These are phyloP conservation scores for Heliconius ismenius DNA, from an alignment of 2,888 invertebrate genomes.

Conservation along the genomic window DNA sequence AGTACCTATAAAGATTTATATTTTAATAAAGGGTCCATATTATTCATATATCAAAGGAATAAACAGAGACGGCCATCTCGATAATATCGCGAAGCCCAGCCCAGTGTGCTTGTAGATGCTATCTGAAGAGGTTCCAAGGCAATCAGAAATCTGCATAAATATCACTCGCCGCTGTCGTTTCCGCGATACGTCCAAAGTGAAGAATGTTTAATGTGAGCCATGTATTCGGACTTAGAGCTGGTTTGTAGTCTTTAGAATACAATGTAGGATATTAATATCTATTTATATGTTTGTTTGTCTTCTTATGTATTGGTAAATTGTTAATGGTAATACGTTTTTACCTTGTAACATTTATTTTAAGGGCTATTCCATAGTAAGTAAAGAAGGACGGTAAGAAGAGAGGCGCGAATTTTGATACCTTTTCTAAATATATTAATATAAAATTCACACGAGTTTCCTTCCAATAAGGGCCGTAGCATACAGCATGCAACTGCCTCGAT, in stretches of 20 bases:
- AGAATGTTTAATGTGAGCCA: not conserved
- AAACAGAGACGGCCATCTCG: not conserved
- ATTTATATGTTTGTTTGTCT: not conserved
- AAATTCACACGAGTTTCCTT: too few species aligned
- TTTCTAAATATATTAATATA: too few species aligned
- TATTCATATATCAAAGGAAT: not conserved
- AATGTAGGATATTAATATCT: not conserved
- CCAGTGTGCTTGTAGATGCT: constrained; percentile 12
- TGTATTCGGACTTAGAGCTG: not conserved
- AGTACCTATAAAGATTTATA: too few species aligned
- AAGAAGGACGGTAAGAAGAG: too few species aligned
- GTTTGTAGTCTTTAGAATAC: not conserved
- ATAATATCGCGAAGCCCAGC: constrained; percentile 9
- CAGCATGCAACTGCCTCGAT: too few species aligned
- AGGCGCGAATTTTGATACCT: too few species aligned
- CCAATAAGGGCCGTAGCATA: too few species aligned
- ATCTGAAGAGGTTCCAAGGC: constrained; percentile 24
- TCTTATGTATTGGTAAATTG: not conserved
- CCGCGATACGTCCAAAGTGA: constrained; percentile 17
- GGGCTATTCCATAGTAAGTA: too few species aligned
- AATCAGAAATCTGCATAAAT: constrained; percentile 33
- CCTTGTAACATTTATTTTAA: too few species aligned
- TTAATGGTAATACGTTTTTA: too few species aligned
- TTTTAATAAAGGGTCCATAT: too few species aligned
- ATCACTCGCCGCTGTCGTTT: constrained; percentile 21